Conservation (phyloP, 2,797 vertebrate species). For the Ibycter americanus region DNA sequence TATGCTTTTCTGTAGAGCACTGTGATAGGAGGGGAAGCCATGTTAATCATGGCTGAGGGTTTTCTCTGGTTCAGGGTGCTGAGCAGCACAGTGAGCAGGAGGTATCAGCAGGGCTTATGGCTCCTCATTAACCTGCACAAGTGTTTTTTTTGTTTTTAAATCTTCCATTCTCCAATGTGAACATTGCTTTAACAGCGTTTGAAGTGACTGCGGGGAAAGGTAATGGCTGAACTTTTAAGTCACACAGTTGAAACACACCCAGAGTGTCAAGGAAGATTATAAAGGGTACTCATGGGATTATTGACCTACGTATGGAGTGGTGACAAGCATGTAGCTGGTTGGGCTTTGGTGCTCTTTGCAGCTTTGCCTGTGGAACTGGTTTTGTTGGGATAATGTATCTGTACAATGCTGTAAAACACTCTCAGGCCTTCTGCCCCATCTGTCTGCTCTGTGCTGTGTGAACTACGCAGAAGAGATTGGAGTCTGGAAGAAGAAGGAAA, state of each 20-base stretch:
- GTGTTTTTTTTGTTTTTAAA: no score
- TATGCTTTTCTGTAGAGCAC: neutral
- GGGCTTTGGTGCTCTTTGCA: neutral
- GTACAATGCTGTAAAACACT: neutral
- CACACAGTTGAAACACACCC: neutral
- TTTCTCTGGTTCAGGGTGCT: neutral
- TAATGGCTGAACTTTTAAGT: neutral
- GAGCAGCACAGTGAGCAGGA: neutral
- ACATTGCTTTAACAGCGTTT: neutral
- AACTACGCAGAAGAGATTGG: neutral
- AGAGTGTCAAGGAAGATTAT: neutral
- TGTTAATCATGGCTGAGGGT: accelerated
- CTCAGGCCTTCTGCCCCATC: neutral
- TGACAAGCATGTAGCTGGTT: neutral
- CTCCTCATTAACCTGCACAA: neutral
- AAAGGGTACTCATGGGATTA: neutral
- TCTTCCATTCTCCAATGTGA: neutral
- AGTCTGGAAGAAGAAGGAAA: neutral
- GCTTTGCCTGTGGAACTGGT: neutral
- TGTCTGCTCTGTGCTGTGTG: neutral
- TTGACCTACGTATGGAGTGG: neutral
- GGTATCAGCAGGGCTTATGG: neutral
- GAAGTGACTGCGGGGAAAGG: neutral
- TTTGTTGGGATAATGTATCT: neutral
- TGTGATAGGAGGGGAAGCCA: neutral